Base-by-base conservation (phyloP, 2,888 invertebrate species). In the Ecliptopera silaceata region DNA sequence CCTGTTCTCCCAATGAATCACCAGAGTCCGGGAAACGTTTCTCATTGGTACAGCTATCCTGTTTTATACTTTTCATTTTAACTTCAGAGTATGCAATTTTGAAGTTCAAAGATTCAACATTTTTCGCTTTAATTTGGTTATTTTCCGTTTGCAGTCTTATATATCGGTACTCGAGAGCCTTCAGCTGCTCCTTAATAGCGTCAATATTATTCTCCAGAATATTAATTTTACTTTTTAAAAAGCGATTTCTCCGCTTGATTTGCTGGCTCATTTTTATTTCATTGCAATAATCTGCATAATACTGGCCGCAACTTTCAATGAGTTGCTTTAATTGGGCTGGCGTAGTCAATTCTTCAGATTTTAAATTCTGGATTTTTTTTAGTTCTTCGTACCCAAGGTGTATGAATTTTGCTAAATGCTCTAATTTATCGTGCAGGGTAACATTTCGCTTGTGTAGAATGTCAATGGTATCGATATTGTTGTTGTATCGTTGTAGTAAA, bases 211-310 rank as follows among this genome's bases (percentile, higher is more conserved):
- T 75, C 61, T 78, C 76, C 38, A 86, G 67, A 61, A 84, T 74
- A 13, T 47, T 66, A 26, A 84, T 68, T 69, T 81, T 84, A 53
- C 72, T 80, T 43, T 58, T 72, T 1, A 86, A 61, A 62, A 80
- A 86, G 42, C 72, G 63, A 59, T 80, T 84, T 48, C 65, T 80
- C 54, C 80, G 80, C 69, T 83, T 75, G 2, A 81, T 60, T 62
- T 71, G 75, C 17, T 59, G 32, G 26, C 69, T 72, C 59, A 63
- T 72, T 48, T 76, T 70, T 12, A 57, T 66, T 66, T 82, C 77
- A 52, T 78, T 82, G 43, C 58, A 64, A 46, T 70, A 74, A 60
- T 83, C 72, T 4, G 80, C 76, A 54, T 82, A 80, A 52, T 79
- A 83, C 49, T 82, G 74, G 1, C 82, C 79, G 61, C 80, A 84